A percentile compares a stretch with the other conserved stretches of the same genome.
These are phyloP conservation scores for Gavia stellata DNA, from an alignment of 2,113 vertebrate genomes.

Conservation along the genomic window DNA sequence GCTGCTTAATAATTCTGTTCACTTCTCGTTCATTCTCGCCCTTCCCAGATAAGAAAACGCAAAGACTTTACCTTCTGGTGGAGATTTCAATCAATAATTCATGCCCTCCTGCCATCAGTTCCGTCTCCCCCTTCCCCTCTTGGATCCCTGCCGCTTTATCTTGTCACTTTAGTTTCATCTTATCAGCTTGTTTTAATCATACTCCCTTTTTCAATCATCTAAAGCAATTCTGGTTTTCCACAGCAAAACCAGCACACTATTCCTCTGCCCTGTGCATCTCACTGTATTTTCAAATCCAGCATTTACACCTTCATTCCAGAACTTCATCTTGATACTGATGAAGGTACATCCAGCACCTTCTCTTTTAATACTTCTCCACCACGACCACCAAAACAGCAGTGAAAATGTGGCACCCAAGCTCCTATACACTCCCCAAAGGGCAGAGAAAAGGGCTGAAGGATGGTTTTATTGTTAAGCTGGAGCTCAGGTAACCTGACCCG, in stretches of 20 bases:
- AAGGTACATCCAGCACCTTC: neutral
- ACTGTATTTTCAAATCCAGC: neutral
- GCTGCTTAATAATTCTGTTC: slow-evolving; percentile 24
- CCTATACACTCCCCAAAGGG: neutral
- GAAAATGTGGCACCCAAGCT: neutral
- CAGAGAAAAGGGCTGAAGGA: neutral
- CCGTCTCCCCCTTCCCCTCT: neutral
- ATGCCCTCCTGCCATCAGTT: neutral
- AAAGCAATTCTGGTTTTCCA: neutral
- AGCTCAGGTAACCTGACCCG: neutral
- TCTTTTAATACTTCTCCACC: neutral
- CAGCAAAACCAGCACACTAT: neutral
- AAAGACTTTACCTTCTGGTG: neutral
- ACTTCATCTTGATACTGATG: neutral
- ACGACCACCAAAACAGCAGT: neutral
- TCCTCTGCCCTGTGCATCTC: neutral
- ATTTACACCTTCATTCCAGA: neutral
- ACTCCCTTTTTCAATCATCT: neutral
- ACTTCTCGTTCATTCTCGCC: neutral
- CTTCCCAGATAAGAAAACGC: slow-evolving; percentile 23
- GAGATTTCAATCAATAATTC: slow-evolving; percentile 35
- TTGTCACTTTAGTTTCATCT: slow-evolving; percentile 23
- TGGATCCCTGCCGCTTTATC: neutral
- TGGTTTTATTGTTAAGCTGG: neutral
- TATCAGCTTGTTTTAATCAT: slow-evolving; percentile 22